Conservation (phyloP, 2,797 vertebrate genomes). For the Megaceryle alcyon region DNA sequence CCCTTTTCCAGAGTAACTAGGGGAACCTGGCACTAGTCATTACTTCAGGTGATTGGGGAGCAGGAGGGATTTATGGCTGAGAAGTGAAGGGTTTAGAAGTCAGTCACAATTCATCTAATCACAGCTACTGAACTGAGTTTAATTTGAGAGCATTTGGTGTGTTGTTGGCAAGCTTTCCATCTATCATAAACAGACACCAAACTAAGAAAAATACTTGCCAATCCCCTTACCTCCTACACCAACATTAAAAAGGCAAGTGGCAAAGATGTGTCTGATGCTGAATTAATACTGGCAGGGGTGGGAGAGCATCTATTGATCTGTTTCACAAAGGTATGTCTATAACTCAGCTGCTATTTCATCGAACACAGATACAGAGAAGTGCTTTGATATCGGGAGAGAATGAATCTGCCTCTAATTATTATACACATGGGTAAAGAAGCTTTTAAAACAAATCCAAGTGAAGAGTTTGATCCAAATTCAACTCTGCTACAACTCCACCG, state of each 20-base stretch:
- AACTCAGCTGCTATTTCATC: neutral
- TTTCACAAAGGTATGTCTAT: neutral
- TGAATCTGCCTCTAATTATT: neutral
- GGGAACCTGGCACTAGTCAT: constrained; percentile 12
- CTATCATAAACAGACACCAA: constrained; percentile 1
- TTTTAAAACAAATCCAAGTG: constrained; percentile 15
- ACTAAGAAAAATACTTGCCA: neutral
- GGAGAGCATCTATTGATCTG: neutral
- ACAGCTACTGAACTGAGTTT: neutral
- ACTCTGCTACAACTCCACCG: neutral
- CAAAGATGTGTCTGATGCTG: neutral
- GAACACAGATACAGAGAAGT: neutral
- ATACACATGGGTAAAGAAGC: constrained; percentile 4
- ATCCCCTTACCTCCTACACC: neutral
- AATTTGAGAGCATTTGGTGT: constrained; percentile 17
- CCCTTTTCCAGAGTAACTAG: neutral
- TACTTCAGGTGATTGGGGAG: neutral
- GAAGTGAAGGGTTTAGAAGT: constrained; percentile 1
- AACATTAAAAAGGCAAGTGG: neutral
- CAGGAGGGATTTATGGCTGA: constrained; percentile 9
- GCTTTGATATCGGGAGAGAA: neutral
- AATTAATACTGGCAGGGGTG: neutral
- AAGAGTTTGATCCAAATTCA: constrained; percentile 16
- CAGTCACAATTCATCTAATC: neutral
- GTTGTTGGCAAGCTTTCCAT: constrained; percentile 28